Percentiles rank a stretch among this genome's conserved stretches.
These are phyloP conservation scores for Ibycter americanus DNA, from an alignment of 2,797 vertebrate genomes.

Conservation along the genomic window DNA sequence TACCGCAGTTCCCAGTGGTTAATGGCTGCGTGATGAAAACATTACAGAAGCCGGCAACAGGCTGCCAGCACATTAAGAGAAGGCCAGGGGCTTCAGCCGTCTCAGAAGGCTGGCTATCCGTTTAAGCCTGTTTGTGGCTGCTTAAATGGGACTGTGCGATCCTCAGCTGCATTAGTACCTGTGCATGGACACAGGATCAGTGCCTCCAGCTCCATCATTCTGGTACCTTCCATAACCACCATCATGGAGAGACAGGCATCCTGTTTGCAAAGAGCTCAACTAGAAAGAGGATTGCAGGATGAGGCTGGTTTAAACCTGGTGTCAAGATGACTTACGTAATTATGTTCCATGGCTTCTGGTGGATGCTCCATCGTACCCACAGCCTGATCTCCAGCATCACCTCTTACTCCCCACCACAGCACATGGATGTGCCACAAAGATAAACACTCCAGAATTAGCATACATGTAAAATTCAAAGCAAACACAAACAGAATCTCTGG, in stretches of 20 bases:
- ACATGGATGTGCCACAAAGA: background rate
- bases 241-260: rapidly evolving
- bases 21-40: background rate
- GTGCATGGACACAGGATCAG: background rate
- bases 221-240: background rate
- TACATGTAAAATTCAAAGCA: background rate
- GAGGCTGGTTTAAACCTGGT: background rate
- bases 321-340: background rate
- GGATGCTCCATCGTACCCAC: background rate
- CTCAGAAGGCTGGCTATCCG: background rate
- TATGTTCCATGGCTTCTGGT: background rate
- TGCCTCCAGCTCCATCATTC: background rate
- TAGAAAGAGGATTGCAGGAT: background rate
- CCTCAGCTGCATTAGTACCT: background rate
- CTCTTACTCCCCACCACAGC: background rate
- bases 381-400: background rate
- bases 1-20: background rate
- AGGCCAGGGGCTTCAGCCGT: background rate
- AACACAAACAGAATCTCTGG: background rate
- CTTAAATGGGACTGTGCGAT: background rate
- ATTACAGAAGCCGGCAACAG: background rate
- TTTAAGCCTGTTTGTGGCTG: background rate
- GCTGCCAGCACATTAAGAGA: background rate
- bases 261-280: background rate
- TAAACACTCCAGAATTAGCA: background rate